A percentile compares a stretch with the other conserved stretches of the same genome.
Evolutionary conservation across 2,888 invertebrate species (phyloP).

Genomic region (Drosophila merina): DNA sequence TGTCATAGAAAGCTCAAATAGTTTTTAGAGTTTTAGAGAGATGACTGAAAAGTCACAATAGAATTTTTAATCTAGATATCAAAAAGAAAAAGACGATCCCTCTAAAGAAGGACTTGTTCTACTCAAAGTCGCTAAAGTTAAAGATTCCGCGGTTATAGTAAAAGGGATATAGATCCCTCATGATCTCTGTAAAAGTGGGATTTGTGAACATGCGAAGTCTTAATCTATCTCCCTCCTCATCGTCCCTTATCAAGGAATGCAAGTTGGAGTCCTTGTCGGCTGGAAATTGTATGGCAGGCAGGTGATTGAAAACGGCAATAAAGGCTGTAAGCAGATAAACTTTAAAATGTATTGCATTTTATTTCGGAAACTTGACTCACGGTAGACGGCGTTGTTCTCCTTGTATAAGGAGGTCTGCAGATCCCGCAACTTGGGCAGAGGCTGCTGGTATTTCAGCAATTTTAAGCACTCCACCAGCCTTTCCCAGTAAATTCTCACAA

Average conservation of each 20-base stretch:
- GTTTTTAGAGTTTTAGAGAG: too few relatives aligned
- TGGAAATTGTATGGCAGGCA: constrained; percentile 46
- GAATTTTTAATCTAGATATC: too few relatives aligned
- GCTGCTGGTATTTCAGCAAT: constrained; percentile 57
- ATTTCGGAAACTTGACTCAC: constrained; percentile 7
- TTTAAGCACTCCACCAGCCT: constrained; percentile 66
- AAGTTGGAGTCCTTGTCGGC: constrained; percentile 59
- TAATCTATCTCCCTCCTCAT: constrained; percentile 54
- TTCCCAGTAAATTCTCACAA: constrained; percentile 69
- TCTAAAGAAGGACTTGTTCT: not conserved
- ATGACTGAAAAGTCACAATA: too few relatives aligned
- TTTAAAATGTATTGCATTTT: too few relatives aligned
- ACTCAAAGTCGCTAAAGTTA: constrained; percentile 50
- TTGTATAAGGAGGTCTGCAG: constrained; percentile 64
- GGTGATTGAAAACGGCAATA: constrained; percentile 52
- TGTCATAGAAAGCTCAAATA: too few relatives aligned
- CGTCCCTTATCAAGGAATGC: constrained; percentile 35
- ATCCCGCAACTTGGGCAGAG: constrained; percentile 65
- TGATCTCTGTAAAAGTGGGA: constrained; percentile 64
- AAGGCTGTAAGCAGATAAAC: constrained; percentile 39
- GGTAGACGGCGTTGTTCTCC: constrained; percentile 52
- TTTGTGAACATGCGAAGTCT: constrained; percentile 55
- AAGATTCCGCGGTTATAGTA: constrained; percentile 73
- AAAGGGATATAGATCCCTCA: constrained; percentile 76
- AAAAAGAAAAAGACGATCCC: too few relatives aligned